These are phyloP conservation scores for Pantelozetes paolii DNA, from an alignment of 2,888 invertebrate genomes.

Conservation along the genomic window DNA sequence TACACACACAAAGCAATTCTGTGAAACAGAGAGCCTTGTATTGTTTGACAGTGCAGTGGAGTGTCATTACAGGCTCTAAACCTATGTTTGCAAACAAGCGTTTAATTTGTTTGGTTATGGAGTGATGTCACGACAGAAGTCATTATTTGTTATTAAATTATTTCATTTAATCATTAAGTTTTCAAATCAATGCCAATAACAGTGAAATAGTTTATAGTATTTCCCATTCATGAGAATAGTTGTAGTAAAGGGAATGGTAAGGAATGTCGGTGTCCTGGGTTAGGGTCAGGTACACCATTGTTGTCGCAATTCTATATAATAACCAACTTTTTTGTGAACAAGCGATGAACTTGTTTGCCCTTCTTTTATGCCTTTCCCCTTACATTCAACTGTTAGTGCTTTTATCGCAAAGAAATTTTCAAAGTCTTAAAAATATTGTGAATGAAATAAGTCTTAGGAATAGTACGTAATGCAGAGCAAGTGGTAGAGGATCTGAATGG, in stretches of 20 bases:
- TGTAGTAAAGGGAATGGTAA: neutral
- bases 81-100: neutral
- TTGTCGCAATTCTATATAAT: neutral
- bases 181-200: neutral
- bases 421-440: conserved; percentile 11
- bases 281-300: neutral
- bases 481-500: neutral
- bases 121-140: neutral
- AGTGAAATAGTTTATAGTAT: neutral
- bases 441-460: conserved; percentile 4
- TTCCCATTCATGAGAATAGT: conserved; percentile 9
- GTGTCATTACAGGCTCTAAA: conserved; percentile 16
- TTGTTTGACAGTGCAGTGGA: neutral
- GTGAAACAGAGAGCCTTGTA: neutral
- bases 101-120: neutral
- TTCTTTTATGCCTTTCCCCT: conserved; percentile 6
- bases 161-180: too few species aligned
- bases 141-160: too few species aligned
- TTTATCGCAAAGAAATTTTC: neutral
- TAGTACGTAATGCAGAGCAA: conserved; percentile 9
- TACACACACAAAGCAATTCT: neutral
- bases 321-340: conserved; percentile 11
- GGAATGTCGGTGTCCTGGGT: conserved; percentile 12
- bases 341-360: conserved; percentile 13
- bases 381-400: neutral